Evolutionary conservation across 2,113 vertebrate species (phyloP).

Genomic region (Panurus biarmicus): DNA sequence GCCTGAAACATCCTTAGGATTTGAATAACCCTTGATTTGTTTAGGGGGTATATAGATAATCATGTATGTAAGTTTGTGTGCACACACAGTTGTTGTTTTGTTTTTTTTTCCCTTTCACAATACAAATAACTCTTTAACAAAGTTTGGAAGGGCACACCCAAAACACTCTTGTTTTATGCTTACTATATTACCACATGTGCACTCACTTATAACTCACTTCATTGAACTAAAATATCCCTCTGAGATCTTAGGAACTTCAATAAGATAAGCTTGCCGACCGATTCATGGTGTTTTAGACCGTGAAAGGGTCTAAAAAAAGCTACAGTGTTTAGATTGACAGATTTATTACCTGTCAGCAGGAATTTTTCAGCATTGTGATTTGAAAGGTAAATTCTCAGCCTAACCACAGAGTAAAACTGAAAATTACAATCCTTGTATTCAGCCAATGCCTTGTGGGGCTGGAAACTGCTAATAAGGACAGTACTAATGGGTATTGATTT

Average conservation of each 20-base stretch:
- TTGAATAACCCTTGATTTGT: background rate
- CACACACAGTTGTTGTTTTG: background rate
- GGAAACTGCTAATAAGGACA: background rate
- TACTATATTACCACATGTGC: background rate
- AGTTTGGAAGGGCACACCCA: background rate
- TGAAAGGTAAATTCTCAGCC: slow-evolving; percentile 25
- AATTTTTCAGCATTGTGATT: background rate
- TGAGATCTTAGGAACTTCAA: background rate
- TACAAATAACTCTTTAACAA: background rate
- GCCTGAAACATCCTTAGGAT: background rate
- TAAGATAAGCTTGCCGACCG: background rate
- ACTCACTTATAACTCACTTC: background rate
- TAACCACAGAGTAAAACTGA: background rate
- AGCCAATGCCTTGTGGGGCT: background rate
- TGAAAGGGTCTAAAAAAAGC: background rate
- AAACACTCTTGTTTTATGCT: background rate
- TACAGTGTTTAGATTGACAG: background rate
- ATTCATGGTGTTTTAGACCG: background rate
- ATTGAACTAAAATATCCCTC: background rate
- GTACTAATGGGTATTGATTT: background rate
- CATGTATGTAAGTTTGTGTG: background rate
- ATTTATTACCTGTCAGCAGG: background rate
- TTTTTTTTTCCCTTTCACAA: background rate
- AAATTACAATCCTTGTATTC: background rate
- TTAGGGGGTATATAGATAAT: background rate